Evolutionary conservation across 2,797 vertebrate genomes (phyloP), one percentile per base, ranked within the genome.

Genomic region (Chromobotia macracanthus): DNA sequence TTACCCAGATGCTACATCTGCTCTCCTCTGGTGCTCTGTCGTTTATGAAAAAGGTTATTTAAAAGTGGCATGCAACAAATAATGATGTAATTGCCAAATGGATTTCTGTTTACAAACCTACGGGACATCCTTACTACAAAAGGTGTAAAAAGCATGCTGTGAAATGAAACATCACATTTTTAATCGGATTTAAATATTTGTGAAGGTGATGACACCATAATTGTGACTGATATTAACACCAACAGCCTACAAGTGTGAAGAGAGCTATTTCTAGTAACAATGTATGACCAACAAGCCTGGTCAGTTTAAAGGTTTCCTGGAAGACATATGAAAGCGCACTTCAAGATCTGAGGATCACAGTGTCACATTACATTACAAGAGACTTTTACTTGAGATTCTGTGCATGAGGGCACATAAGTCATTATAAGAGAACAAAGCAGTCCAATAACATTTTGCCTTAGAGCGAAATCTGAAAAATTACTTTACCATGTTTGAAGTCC

Each of bases 1-100:
- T 85, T 83, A 86, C 46, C 18, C 70, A 83, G 51, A 10, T 48
- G 63, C 66, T 82, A 63, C 58, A 74, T 82, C 75, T 77, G 68
- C 78, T 44, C 74, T 35, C 28, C 38, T 58, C 55, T 73, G 63
- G 63, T 72, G 44, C 66, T 70, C 64, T 73, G 53, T 21, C 18
- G 6, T 16, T 35, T 16, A 55, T 16, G 8, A 10, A 38, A 63
- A 56, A 55, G 44, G 74, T 58, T 78, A 77, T 83, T 85, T 63
- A 44, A 46, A 78, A 76, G 65, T 58, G 28, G 71, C 48, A 65
- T 35, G 72, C 4, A 5, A 64, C 65, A 61, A 50, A 69, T 12
- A 53, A 61, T 68, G 38, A 12, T 63, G 50, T 21, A 71, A 64
- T 75, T 38, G 74, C 18, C 48, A 69, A 80, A 79, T 67, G 28